Base-by-base conservation (phyloP, 2,113 vertebrate species). In the Ptilorrhoa leucosticta region DNA sequence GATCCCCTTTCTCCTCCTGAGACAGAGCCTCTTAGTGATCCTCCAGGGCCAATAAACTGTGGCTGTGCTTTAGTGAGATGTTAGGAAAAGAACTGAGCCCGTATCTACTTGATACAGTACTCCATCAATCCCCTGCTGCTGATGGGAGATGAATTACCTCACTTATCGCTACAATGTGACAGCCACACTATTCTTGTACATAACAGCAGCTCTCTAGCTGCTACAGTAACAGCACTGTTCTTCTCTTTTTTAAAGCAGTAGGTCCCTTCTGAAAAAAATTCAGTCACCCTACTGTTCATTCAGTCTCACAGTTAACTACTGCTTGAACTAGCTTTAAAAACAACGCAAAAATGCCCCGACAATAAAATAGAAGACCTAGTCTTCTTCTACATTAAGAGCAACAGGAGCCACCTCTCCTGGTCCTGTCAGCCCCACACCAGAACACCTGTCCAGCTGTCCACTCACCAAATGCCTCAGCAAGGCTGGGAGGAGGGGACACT, bases 111-210 rank as follows among this genome's bases (percentile, higher is more conserved):
- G 27, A n/a, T 7, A 37, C 2, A 35, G 45, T 3, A 33, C 35
- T 24, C 28, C 24, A 33, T 19, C 54, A 61, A 28, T 42, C 78
- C 21, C 39, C 64, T 51, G 42, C 63, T 42, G 54, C 54, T 73
- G 56, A 54, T 1, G 5, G 58, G 47, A 90, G 42, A 47, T 7
- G 11, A 85, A 68, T 33, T 48, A 27, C 45, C 35, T n/a, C 37
- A 44, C 30, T 58, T 73, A 28, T 7, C 9, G 3, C 57, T 23
- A 19, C 0, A 0, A 50, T 5, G 11, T 3, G 17, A 66, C 50
- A 35, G 48, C 44, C 23, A 42, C 56, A 1, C 40, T 56, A 48
- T 14, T 65, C 61, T 48, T 3, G 0, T 2, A 48, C 16, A 10
- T 17, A 87, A 76, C 51, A 82, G 50, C 45, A 89, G 30, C 42